These are phyloP conservation scores for Archocentrus centrarchus DNA, from an alignment of 2,113 vertebrate species.

Conservation along the genomic window DNA sequence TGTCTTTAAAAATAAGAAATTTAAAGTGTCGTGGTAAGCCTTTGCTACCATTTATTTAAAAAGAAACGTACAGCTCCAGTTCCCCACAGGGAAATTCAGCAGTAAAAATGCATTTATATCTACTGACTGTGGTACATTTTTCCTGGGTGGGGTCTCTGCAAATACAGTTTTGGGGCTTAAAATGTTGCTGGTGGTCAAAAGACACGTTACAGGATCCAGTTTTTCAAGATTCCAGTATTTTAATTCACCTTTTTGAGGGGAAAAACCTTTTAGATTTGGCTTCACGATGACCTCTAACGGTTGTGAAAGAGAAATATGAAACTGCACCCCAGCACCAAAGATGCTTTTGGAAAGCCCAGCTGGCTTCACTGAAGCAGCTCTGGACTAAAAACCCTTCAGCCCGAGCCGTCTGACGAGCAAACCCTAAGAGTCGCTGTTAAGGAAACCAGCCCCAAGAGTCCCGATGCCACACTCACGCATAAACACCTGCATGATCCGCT, in stretches of 20 bases:
- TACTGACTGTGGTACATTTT: neutral
- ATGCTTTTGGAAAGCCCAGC: slow-evolving; percentile 12
- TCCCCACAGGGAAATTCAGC: neutral
- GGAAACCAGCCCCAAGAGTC: slow-evolving; percentile 47
- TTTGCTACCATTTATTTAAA: neutral
- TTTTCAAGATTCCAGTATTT: slow-evolving; percentile 36
- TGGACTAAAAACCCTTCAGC: neutral
- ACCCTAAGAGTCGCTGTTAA: neutral
- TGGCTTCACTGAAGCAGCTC: neutral
- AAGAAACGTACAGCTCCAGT: neutral
- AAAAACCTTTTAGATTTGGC: neutral
- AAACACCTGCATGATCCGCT: slow-evolving; percentile 47
- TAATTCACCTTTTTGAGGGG: neutral
- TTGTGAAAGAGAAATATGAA: neutral
- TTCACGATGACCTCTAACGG: neutral
- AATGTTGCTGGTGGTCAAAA: neutral
- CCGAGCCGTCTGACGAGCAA: neutral
- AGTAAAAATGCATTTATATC: neutral
- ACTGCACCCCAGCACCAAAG: neutral
- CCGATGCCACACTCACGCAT: slow-evolving; percentile 7
- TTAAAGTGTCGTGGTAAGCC: neutral
- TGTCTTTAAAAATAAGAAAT: neutral
- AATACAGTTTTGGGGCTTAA: neutral
- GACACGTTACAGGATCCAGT: slow-evolving; percentile 13
- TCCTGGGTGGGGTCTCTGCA: neutral